Percentiles rank a stretch among this genome's conserved stretches.
Conservation (phyloP, 1,140 invertebrate species). For the Lineus longissimus region DNA sequence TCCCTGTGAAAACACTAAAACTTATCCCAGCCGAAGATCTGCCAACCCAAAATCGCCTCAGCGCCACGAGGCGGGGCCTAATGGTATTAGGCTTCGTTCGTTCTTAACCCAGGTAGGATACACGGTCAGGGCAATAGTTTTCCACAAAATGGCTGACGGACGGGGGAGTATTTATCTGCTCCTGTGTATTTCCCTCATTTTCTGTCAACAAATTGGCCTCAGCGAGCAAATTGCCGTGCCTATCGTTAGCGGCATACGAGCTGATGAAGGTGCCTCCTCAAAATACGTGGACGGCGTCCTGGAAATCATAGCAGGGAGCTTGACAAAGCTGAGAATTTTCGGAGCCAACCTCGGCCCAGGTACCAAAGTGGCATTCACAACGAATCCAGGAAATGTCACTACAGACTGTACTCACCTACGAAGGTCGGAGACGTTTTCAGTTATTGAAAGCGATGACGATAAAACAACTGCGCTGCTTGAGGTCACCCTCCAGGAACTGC, state of each 20-base stretch:
- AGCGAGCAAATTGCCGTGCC: conserved; percentile 8
- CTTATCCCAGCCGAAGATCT: too few species aligned
- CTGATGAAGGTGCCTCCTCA: conserved; percentile 6
- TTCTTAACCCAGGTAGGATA: too few species aligned
- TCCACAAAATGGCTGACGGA: conserved; percentile 9
- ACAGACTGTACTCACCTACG: conserved; percentile 25
- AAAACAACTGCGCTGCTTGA: conserved; percentile 9
- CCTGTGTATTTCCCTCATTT: background rate
- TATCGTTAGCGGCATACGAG: conserved; percentile 23
- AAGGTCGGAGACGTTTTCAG: conserved; percentile 19
- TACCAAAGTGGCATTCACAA: conserved; percentile 32
- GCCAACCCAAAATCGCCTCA: too few species aligned
- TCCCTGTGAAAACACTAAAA: too few species aligned
- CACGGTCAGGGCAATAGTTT: background rate
- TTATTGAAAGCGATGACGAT: background rate
- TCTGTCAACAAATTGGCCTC: too few species aligned
- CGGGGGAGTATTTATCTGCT: background rate
- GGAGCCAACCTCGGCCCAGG: conserved; percentile 27
- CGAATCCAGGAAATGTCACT: conserved; percentile 8
- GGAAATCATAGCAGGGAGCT: conserved; percentile 14
- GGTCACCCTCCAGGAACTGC: conserved; percentile 15
- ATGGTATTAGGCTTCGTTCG: too few species aligned
- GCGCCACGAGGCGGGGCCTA: too few species aligned
- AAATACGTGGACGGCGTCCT: conserved; percentile 20
- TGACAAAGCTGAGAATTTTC: conserved; percentile 27